Conservation (phyloP, 2,888 invertebrate species). For the Catocala nupta region DNA sequence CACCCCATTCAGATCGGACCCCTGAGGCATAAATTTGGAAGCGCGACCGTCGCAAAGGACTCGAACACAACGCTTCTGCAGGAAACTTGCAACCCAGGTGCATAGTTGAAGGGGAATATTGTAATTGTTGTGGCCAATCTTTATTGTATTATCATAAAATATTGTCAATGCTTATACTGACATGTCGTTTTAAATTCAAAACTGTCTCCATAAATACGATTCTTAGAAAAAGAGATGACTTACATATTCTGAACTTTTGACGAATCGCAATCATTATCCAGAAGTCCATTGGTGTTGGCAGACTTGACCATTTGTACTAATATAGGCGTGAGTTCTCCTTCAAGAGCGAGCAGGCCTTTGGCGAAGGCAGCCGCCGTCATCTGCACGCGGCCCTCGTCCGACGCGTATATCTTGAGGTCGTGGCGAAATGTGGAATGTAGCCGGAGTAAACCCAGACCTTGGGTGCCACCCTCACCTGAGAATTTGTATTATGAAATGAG, state of each 20-base stretch:
- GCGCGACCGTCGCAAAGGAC: too few species aligned
- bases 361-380: conserved; percentile 99
- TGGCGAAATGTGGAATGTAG: conserved; percentile 99
- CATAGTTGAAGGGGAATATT: too few species aligned
- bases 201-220: neutral
- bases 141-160: too few species aligned
- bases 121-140: too few species aligned
- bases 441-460: conserved; percentile 96
- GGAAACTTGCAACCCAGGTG: too few species aligned
- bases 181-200: too few species aligned
- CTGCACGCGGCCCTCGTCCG: conserved; percentile 99
- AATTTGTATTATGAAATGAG: neutral
- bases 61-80: too few species aligned
- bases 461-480: conserved; percentile 95
- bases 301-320: conserved; percentile 99
- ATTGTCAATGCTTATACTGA: too few species aligned
- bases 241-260: conserved; percentile 98
- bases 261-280: conserved; percentile 99
- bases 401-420: conserved; percentile 99
- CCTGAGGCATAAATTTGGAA: too few species aligned
- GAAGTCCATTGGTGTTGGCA: conserved; percentile 98
- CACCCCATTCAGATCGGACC: too few species aligned
- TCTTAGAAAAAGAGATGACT: conserved; percentile 67
- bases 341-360: conserved; percentile 98
- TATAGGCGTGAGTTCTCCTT: conserved; percentile 99